phyloP scores from a whole-genome alignment of 2,113 vertebrate species.

The Neofelis nebulosa region DNA sequence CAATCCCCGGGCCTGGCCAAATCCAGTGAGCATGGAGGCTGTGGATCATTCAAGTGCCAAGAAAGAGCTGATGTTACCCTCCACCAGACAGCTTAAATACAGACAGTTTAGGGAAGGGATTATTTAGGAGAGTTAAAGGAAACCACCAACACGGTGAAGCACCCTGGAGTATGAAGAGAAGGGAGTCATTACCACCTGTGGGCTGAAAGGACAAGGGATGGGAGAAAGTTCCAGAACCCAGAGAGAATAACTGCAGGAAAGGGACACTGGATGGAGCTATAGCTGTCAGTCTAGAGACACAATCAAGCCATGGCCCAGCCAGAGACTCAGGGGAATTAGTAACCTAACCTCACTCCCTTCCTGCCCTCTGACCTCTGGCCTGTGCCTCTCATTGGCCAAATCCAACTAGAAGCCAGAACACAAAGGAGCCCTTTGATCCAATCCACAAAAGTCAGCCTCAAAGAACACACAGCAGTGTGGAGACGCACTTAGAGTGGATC shows the following conservation, averaged over 20 bases:
- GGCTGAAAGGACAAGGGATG: background rate
- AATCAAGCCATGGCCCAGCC: background rate
- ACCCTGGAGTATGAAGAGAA: background rate
- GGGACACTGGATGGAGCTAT: accelerated
- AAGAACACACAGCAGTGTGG: background rate
- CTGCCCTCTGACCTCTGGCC: background rate
- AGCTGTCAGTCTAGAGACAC: background rate
- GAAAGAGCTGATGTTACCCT: background rate
- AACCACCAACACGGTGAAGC: background rate
- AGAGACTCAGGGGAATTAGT: background rate
- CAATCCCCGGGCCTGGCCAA: background rate
- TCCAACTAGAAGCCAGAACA: background rate
- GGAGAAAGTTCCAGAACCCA: background rate
- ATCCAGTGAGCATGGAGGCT: background rate
- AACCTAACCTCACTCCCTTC: background rate
- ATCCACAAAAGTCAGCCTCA: background rate
- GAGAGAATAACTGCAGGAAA: background rate
- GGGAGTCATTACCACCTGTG: background rate
- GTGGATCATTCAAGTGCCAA: background rate
- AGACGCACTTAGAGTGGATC: no score
- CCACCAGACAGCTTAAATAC: background rate
- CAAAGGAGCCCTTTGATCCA: background rate
- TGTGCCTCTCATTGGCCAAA: background rate
- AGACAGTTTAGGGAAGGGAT: background rate
- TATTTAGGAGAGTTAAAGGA: background rate